Conservation (phyloP, 2,888 invertebrate species). For the Euzophera pinguis region DNA sequence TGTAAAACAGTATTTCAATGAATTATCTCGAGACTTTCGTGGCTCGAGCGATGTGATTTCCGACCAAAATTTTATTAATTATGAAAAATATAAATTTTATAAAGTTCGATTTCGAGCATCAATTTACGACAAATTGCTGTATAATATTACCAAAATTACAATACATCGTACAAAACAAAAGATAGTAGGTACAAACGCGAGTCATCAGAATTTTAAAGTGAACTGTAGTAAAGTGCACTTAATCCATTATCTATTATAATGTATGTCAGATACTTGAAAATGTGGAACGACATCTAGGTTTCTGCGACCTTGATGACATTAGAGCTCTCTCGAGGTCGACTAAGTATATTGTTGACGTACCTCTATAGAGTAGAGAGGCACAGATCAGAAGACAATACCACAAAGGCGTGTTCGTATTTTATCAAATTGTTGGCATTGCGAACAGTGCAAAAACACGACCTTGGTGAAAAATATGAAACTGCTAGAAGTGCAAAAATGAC, state of each 20-base stretch:
- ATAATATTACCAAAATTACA: too few species aligned
- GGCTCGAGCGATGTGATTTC: too few species aligned
- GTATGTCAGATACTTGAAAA: conserved; percentile 19
- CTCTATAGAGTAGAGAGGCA: conserved; percentile 12
- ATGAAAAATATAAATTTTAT: too few species aligned
- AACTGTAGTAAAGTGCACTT: conserved; percentile 6
- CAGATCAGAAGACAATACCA: conserved; percentile 7
- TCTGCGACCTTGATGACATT: conserved; percentile 28
- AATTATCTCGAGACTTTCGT: too few species aligned
- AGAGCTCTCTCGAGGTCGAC: conserved; percentile 20
- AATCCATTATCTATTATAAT: conserved; percentile 13
- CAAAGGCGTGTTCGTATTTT: neutral
- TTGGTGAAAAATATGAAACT: neutral
- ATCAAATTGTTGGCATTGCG: neutral
- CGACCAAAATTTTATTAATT: too few species aligned
- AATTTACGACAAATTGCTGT: too few species aligned
- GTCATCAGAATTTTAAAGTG: neutral
- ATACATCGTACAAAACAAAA: too few species aligned
- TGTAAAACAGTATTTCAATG: neutral
- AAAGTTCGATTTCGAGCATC: too few species aligned
- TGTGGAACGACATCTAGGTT: conserved; percentile 17
- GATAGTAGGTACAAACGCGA: too few species aligned
- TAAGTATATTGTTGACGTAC: conserved; percentile 14
- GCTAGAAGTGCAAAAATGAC: too few species aligned
- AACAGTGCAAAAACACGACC: neutral